Evolutionary conservation across 2,888 invertebrate species (phyloP).

Genomic region (Ichneumoninae sp.): DNA sequence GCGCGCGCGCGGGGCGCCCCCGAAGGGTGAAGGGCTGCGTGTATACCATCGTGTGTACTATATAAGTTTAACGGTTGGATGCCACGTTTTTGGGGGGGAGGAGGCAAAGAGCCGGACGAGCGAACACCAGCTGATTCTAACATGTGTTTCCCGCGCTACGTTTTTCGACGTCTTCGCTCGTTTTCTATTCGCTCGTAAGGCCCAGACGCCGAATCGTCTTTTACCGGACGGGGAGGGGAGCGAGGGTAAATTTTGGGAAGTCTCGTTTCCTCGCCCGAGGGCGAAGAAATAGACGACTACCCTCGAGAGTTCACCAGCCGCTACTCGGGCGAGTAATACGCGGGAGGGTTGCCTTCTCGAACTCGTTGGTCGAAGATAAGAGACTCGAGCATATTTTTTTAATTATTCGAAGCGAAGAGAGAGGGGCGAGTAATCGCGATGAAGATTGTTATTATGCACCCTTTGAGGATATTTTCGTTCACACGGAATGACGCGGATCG

Average conservation of each 20-base stretch:
- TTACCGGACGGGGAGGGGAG: neutral
- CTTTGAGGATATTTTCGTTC: constrained; percentile 23
- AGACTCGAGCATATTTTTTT: constrained; percentile 11
- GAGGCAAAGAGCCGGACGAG: constrained; percentile 55
- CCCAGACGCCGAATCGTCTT: constrained; percentile 5
- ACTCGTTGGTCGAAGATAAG: neutral
- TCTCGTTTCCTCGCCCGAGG: constrained; percentile 38
- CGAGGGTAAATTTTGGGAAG: constrained; percentile 18
- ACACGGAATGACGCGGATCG: constrained; percentile 36
- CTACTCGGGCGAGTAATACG: neutral
- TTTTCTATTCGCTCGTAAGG: constrained; percentile 49
- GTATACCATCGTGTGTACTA: constrained; percentile 10
- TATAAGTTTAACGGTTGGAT: constrained; percentile 78
- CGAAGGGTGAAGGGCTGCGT: constrained; percentile 74
- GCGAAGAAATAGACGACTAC: constrained; percentile 20
- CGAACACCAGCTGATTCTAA: constrained; percentile 82
- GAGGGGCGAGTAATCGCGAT: constrained; percentile 11
- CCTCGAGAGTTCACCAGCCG: constrained; percentile 17
- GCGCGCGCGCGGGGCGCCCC: constrained; percentile 52
- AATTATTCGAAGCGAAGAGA: constrained; percentile 20
- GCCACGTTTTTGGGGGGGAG: constrained; percentile 73
- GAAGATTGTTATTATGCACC: constrained; percentile 59
- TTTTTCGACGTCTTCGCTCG: constrained; percentile 59
- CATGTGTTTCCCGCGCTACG: constrained; percentile 82
- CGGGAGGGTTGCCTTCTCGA: neutral